Percentiles rank a stretch among this genome's conserved stretches.
phyloP scores from a whole-genome alignment of 2,113 vertebrate species.

The Ammodytes marinus region DNA sequence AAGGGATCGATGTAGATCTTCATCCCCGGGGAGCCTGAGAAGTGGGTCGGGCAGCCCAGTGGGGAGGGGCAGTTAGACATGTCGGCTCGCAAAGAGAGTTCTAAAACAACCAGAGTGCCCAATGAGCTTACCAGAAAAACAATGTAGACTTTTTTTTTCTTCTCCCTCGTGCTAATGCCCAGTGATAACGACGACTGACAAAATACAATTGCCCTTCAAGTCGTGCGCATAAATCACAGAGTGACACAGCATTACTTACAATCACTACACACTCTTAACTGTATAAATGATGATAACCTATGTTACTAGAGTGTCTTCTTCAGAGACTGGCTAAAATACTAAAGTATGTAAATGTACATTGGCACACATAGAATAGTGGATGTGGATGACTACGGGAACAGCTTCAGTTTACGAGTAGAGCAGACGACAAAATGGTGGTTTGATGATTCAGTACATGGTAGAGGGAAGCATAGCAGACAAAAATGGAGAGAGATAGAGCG shows the following conservation, averaged over 20 bases:
- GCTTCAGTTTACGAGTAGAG: constrained; percentile 1
- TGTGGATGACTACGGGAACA: constrained; percentile 12
- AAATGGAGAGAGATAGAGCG: constrained; percentile 1
- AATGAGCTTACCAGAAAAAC: constrained; percentile 64
- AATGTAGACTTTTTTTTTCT: constrained; percentile 17
- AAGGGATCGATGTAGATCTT: constrained; percentile 99
- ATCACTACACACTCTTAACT: constrained; percentile 44
- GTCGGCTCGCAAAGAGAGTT: constrained; percentile 86
- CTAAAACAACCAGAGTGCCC: constrained; percentile 83
- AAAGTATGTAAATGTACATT: constrained; percentile 33
- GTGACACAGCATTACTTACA: constrained; percentile 52
- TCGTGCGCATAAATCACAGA: constrained; percentile 29
- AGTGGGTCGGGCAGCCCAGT: constrained; percentile 86
- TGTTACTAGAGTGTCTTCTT: constrained; percentile 22
- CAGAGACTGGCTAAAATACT: constrained; percentile 12
- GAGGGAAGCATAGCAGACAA: constrained; percentile 11
- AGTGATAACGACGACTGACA: constrained; percentile 22
- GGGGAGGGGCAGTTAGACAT: constrained; percentile 87
- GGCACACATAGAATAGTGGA: constrained; percentile 11
- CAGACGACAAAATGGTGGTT: constrained; percentile 52
- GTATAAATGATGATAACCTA: constrained; percentile 34
- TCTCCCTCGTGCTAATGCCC: constrained; percentile 20
- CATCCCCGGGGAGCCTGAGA: constrained; percentile 97
- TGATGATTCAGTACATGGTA: constrained; percentile 38
- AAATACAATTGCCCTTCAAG: constrained; percentile 29